A percentile compares a stretch with the other conserved stretches of the same genome.
phyloP scores from a whole-genome alignment of 64 coral and sea anemone species.

The Acropora yongei region DNA sequence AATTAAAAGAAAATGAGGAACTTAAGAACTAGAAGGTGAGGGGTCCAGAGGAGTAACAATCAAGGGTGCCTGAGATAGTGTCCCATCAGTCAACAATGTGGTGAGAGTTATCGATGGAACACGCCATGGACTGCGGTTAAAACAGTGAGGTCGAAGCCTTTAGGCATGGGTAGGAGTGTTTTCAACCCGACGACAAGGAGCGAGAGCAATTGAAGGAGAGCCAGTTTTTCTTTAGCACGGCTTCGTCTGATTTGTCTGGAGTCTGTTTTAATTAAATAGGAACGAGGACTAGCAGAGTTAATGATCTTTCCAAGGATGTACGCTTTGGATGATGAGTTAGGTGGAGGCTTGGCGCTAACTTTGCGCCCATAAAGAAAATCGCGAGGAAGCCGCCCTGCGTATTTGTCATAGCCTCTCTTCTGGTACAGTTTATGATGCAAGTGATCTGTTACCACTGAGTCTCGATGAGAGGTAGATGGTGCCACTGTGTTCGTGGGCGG shows the following conservation, averaged over 20 bases:
- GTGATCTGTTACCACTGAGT: constrained; percentile 23
- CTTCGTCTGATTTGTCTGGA: constrained; percentile 33
- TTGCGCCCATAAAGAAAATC: background rate
- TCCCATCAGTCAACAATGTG: too few species aligned
- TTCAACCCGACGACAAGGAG: too few species aligned
- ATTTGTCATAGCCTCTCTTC: constrained; percentile 20
- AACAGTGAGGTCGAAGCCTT: too few species aligned
- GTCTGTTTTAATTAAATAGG: constrained; percentile 28
- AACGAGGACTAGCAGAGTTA: constrained; percentile 24
- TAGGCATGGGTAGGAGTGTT: too few species aligned
- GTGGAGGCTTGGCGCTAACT: background rate
- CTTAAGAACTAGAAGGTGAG: too few species aligned
- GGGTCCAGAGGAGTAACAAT: too few species aligned
- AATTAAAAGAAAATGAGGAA: too few species aligned
- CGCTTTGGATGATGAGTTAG: background rate
- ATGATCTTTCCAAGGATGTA: constrained; percentile 28
- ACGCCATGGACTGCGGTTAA: too few species aligned
- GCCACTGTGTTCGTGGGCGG: constrained; percentile 1
- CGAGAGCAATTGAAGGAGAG: background rate
- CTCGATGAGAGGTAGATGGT: background rate
- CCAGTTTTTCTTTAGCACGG: background rate
- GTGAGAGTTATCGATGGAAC: too few species aligned
- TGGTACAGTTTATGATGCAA: constrained; percentile 3
- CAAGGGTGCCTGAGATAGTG: too few species aligned
- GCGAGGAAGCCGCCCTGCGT: background rate